Evolutionary conservation across 2,113 vertebrate species (phyloP).

Genomic region (Antechinus flavipes): DNA sequence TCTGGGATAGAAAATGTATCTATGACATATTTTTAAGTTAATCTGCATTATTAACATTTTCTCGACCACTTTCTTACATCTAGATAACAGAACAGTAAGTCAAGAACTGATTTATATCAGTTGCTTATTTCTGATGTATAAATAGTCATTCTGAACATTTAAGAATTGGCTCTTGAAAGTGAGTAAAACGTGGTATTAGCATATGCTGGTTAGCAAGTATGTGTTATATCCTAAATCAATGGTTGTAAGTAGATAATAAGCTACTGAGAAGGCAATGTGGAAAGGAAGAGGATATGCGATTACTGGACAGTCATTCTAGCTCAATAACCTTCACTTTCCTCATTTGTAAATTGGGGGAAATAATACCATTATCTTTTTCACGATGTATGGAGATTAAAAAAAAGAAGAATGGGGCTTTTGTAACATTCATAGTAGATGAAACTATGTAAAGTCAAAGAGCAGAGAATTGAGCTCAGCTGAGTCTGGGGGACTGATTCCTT

Average conservation of each 20-base stretch:
- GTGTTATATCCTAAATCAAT: background rate
- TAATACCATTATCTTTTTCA: background rate
- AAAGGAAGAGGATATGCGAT: background rate
- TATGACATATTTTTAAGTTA: background rate
- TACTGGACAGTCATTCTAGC: background rate
- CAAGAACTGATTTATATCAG: background rate
- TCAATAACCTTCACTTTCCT: background rate
- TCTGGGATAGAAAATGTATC: background rate
- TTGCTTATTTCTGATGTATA: background rate
- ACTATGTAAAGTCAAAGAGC: background rate
- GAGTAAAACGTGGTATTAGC: background rate
- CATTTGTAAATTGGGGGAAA: background rate
- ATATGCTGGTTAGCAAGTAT: background rate
- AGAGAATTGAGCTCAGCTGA: background rate
- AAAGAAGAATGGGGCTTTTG: background rate
- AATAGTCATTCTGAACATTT: background rate
- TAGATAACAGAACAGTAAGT: background rate
- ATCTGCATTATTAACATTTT: background rate
- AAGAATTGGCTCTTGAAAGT: background rate
- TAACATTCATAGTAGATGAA: background rate
- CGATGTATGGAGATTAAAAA: background rate
- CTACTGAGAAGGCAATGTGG: accelerated
- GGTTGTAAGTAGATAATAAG: background rate
- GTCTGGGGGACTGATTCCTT: background rate
- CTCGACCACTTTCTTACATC: background rate